Base-by-base conservation (phyloP, 2,113 vertebrate species). In the Leucopsar rothschildi region DNA sequence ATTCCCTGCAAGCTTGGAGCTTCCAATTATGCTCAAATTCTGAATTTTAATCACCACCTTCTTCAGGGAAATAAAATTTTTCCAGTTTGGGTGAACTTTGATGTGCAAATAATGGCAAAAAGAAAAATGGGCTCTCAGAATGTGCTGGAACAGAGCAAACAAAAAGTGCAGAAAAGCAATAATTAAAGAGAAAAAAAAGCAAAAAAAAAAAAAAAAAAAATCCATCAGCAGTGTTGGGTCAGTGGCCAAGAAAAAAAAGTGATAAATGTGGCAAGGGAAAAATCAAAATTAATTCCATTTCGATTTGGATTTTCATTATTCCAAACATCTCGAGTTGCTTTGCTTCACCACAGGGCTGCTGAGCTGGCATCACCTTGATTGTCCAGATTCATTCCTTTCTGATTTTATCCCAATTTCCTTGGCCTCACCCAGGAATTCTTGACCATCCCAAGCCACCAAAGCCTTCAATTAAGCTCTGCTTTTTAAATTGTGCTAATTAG, bases 141-240 rank as follows among this genome's bases (percentile, higher is more conserved):
- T 81, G 77, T 68, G 76, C 81, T 68, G 80, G 64, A 84, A 23
- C 12, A 12, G 2, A 90, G 68, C 75, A 92, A 93, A 73, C 68
- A 81, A 91, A 80, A 75, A 60, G 3, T 52, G 27, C 50, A 52
- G 50, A 28, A 52, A 52, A 52, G 15, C 25, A 55, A 3, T 65
- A 53, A 94, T 93, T 94, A 92, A n/a, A 47, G 63, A 92, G 92
- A 73, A 90, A 90, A 90, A 93, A 90, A 93, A 93, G 49, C n/a
- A 37, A 37, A 37, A 37, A 37, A 37, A 33, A 57, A 69, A 53
- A n/a, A 61, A 88, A 90, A 76, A 76, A 83, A 37, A 37, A 37
- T 8, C 37, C 37, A 37, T 37, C 37, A 50, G 49, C 25, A 50
- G 49, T 68, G 52, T 6, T 29, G 28, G 78, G 78, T 64, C 77